Evolutionary conservation across 2,113 vertebrate species (phyloP), one percentile per base, ranked within the genome.

Genomic region (Lepisosteus osseus): DNA sequence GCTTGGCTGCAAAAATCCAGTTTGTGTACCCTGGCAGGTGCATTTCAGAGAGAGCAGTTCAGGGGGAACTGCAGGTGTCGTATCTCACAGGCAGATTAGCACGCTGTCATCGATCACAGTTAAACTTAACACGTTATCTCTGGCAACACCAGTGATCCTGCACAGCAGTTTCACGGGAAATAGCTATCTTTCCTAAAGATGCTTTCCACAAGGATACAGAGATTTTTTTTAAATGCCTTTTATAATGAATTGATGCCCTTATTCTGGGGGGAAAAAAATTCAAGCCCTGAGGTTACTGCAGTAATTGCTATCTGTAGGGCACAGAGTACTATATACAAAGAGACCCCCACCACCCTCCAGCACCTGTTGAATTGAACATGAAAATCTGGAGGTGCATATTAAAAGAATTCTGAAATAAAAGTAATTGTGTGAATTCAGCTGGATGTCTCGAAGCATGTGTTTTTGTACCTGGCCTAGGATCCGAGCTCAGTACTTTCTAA

Each of bases 11-110:
- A 29, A 29, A 29, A 29, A 29, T 1, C 29, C 29, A 29, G 29
- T 29, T 29, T 29, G 29, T 3, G 40, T 40, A 14, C 8, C 40
- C 7, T 67, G 1, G 12, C 15, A 2, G 17, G 2, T 0, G 8
- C 51, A 29, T 55, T 68, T 2, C 2, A 7, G 62, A 4, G 29
- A n/a, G 71, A 72, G 70, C 71, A 41, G 69, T 67, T 15, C 67
- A 69, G 76, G 43, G 51, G 55, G 65, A 55, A 29, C 29, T 59
- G 54, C 59, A 17, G 12, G 47, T 65, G 71, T 54, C 41, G 65
- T 75, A 76, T 78, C 76, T 77, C 70, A 57, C 57, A 72, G 61
- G 62, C 72, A 75, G 76, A 78, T 80, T 82, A 78, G 67, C 59
- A 57, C 59, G 40, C 68, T 55, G 65, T 76, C 76, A 82, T 78